A percentile compares a stretch with the other conserved stretches of the same genome.
Conservation (phyloP, 1,140 invertebrate genomes). For the Zaprionus tsacasi region DNA sequence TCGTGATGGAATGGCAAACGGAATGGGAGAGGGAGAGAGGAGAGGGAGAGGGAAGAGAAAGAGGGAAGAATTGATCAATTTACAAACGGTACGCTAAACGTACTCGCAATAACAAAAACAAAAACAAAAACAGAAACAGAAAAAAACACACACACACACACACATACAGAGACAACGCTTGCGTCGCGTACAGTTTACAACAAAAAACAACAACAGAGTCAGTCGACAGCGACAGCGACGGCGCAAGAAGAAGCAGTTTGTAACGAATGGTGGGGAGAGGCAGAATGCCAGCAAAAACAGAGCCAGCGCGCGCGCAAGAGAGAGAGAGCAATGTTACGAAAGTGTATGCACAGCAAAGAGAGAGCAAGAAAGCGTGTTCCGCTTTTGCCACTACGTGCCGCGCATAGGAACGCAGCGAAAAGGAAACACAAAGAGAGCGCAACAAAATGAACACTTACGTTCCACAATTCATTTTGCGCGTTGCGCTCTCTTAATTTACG, state of each 20-base stretch:
- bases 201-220: conserved; percentile 36
- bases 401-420: conserved; percentile 45
- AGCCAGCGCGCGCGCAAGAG: conserved; percentile 26
- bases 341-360: conserved; percentile 66
- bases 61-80: conserved; percentile 37
- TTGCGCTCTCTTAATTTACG: conserved; percentile 29
- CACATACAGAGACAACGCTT: conserved; percentile 17
- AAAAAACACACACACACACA: conserved; percentile 7
- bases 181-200: conserved; percentile 60
- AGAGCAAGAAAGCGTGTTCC: conserved; percentile 30
- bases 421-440: conserved; percentile 35
- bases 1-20: conserved; percentile 37
- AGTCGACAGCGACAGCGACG: conserved; percentile 20
- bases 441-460: conserved; percentile 49
- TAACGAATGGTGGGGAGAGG: conserved; percentile 79
- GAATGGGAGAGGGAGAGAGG: neutral
- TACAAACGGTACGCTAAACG: conserved; percentile 53
- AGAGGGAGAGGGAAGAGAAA: neutral
- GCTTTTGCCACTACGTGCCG: conserved; percentile 20
- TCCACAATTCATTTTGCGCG: conserved; percentile 68
- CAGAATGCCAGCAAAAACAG: conserved; percentile 71
- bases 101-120: conserved; percentile 18
- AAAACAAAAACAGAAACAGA: conserved; percentile 11
- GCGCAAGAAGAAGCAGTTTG: conserved; percentile 77
- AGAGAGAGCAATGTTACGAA: conserved; percentile 61